phyloP scores from a whole-genome alignment of 30 jellyfish, hydroid and myxozoan genomes.

The Nemopilema nomurai region DNA sequence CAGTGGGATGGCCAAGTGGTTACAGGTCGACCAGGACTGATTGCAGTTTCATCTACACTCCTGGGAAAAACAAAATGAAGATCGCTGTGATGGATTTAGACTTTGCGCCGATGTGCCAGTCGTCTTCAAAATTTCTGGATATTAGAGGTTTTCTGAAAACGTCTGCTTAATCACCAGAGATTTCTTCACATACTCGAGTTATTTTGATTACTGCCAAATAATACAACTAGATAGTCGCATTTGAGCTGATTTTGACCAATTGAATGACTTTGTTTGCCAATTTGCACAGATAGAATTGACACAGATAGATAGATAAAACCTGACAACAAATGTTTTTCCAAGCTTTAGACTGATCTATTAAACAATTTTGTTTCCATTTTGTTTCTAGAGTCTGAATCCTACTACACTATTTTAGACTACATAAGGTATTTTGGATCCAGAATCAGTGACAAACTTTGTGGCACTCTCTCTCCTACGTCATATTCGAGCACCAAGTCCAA shows the following conservation, averaged over 20 bases:
- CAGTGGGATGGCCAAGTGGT: slow-evolving; percentile 9
- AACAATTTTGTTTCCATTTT: not conserved
- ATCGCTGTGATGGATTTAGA: slow-evolving; percentile 8
- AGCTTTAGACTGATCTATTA: too few species aligned
- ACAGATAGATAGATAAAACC: too few species aligned
- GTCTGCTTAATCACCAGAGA: not conserved
- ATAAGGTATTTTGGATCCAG: too few species aligned
- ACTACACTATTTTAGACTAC: not conserved
- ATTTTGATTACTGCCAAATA: too few species aligned
- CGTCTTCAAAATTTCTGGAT: not conserved
- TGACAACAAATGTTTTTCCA: too few species aligned
- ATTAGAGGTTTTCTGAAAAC: not conserved
- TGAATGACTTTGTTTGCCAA: too few species aligned
- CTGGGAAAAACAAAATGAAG: not conserved
- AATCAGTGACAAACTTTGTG: not conserved
- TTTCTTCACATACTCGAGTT: not conserved
- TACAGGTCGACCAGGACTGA: not conserved
- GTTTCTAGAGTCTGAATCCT: not conserved
- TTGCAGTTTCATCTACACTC: not conserved
- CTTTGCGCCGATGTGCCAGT: too few species aligned
- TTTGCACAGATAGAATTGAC: too few species aligned
- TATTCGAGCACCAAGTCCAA: not conserved
- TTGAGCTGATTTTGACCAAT: too few species aligned
- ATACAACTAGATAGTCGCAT: too few species aligned
- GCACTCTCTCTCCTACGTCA: not conserved